phyloP scores from a whole-genome alignment of 2,888 invertebrate species.

The Eristalis arbustorum region DNA sequence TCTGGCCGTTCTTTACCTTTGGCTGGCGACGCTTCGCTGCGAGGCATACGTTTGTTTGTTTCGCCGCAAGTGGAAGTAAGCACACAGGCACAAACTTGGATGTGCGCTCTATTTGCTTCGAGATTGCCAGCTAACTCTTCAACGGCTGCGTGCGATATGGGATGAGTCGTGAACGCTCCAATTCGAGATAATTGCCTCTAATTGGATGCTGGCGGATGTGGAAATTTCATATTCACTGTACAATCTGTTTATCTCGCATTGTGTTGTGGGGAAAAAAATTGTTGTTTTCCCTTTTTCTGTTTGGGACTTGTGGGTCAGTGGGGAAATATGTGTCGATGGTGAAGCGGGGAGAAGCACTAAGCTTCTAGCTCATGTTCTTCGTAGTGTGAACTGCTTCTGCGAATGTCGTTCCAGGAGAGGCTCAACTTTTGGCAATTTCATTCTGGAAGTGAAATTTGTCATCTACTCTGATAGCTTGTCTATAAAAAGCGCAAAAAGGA shows the following conservation, averaged over 20 bases:
- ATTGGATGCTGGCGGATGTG: conserved; percentile 45
- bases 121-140: neutral
- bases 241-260: neutral
- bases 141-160: neutral
- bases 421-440: too few species aligned
- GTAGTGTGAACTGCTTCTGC: too few species aligned
- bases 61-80: neutral
- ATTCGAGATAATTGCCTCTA: conserved; percentile 43
- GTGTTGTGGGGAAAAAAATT: neutral
- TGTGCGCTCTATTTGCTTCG: neutral
- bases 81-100: neutral
- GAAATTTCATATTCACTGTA: conserved; percentile 16
- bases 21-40: neutral
- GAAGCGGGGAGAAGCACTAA: too few species aligned
- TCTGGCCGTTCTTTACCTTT: neutral
- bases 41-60: conserved; percentile 1
- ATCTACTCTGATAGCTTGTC: too few species aligned
- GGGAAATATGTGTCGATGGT: too few species aligned
- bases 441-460: too few species aligned
- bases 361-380: too few species aligned
- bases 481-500: too few species aligned
- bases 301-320: neutral
- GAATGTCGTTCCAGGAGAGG: too few species aligned
- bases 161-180: conserved; percentile 12
- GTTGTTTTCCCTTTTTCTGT: neutral